Evolutionary conservation across 2,797 vertebrate species (phyloP).

Genomic region (Aldrovandia affinis): DNA sequence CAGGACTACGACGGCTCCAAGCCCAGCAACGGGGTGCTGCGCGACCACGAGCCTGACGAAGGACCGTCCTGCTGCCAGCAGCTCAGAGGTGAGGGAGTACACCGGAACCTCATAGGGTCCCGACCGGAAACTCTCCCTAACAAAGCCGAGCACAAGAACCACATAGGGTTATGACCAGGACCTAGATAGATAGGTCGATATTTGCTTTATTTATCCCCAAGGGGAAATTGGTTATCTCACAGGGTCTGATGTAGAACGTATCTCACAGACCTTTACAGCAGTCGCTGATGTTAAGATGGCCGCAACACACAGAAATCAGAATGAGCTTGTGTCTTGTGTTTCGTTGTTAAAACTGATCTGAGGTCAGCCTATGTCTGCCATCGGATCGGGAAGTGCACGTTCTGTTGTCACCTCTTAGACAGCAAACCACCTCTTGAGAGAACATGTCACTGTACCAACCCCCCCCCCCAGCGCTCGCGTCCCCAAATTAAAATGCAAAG

Average conservation of each 20-base stretch:
- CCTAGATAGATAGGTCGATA: neutral
- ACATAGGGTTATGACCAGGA: neutral
- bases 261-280: neutral
- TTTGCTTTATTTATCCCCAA: too few relatives aligned
- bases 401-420: neutral
- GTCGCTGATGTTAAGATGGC: neutral
- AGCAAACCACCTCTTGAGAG: neutral
- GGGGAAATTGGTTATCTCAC: too few relatives aligned
- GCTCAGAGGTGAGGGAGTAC: conserved; percentile 81
- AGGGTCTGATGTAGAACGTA: neutral
- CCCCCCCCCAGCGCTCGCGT: neutral
- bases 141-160: neutral
- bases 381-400: neutral
- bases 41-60: conserved; percentile 74
- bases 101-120: neutral
- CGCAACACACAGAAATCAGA: neutral
- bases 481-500: conserved; percentile 8
- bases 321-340: neutral
- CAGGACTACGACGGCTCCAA: conserved; percentile 84
- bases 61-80: conserved; percentile 91
- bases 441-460: neutral
- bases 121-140: neutral
- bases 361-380: neutral
- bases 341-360: neutral
- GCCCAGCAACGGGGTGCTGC: conserved; percentile 84